Evolutionary conservation across 2,797 vertebrate species (phyloP), one percentile per base, ranked within the genome.

Genomic region (Danio kyathit): DNA sequence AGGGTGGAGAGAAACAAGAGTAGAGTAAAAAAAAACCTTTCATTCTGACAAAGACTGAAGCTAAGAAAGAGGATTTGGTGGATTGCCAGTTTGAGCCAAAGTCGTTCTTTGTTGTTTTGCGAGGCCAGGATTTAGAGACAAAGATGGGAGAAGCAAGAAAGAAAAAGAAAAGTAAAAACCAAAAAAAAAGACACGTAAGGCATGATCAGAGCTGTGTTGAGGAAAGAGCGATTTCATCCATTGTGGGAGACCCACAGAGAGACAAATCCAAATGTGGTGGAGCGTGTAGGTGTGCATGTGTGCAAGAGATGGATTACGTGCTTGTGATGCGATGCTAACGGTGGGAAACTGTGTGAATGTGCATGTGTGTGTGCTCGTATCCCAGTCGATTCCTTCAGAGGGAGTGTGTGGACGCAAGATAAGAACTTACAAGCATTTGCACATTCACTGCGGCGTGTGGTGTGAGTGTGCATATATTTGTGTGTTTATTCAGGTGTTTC

Each of bases 41-140:
- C 77, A 91, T 83, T 86, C 72, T 17, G 80, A 91, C 86, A 90
- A 91, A 91, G 88, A 89, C 85, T 84, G 80, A 71, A 84, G 82
- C 85, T 85, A 83, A 88, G 86, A 89, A 88, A 88, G 87, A 84
- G 89, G 90, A 92, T 91, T 92, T 86, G 89, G 83, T 84, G 84
- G 80, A 88, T 89, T 89, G 88, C 88, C 90, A 90, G 88, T 89
- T 84, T 89, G 88, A 91, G 91, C 90, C 89, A 87, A 87, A 87
- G 90, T 88, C 89, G 6, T 88, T 82, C 86, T 92, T 92, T 91
- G 90, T 91, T 89, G 89, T 87, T 71, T 71, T 61, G 89, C 89
- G 89, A 87, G 91, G 87, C 87, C 56, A 82, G 88, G 90, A 93
- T 91, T 92, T 91, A 79, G 70, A 79, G 48, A 74, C 59, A 73